Evolutionary conservation across 2,888 invertebrate species (phyloP).

Genomic region (Torymus aiolomorphi): DNA sequence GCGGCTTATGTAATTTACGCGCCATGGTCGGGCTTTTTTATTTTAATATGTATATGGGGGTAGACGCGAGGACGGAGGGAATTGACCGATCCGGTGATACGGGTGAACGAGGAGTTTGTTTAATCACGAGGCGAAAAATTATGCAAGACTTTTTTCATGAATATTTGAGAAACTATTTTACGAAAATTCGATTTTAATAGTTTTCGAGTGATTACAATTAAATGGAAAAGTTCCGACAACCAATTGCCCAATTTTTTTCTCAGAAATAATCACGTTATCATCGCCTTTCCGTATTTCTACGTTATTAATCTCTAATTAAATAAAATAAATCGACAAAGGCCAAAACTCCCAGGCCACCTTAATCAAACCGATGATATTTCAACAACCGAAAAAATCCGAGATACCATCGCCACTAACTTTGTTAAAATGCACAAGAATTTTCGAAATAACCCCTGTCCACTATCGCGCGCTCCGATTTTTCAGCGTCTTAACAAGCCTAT

Average conservation of each 20-base stretch:
- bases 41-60: constrained; percentile 3
- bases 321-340: background rate
- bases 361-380: background rate
- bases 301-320: constrained; percentile 10
- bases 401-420: background rate
- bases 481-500: constrained; percentile 14
- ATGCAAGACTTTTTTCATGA: too few species aligned
- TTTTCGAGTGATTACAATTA: too few species aligned
- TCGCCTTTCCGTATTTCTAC: background rate
- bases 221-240: too few species aligned
- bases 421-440: constrained; percentile 11
- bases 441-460: constrained; percentile 10
- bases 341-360: background rate
- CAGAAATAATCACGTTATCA: too few species aligned
- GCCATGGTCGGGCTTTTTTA: background rate
- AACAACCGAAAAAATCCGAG: background rate
- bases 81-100: too few species aligned
- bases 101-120: too few species aligned
- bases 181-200: too few species aligned
- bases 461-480: constrained; percentile 15
- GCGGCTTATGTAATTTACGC: constrained; percentile 33
- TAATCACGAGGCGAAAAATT: too few species aligned
- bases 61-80: too few species aligned
- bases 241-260: too few species aligned
- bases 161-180: too few species aligned